phyloP scores from a whole-genome alignment of 2,113 vertebrate genomes.

The Mastomys natalensis region DNA sequence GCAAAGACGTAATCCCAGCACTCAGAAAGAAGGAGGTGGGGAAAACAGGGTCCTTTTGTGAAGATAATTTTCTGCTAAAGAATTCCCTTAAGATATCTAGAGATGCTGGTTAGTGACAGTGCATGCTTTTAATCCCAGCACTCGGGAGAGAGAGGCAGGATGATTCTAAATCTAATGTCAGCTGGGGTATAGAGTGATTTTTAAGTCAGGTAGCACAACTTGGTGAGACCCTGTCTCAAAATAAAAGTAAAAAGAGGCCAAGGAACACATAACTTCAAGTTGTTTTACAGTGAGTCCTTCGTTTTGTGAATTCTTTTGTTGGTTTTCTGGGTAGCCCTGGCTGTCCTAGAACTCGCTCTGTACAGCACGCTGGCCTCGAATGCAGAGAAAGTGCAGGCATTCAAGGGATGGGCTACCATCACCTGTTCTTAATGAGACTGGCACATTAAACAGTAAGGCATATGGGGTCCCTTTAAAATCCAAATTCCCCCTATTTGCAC shows the following conservation, averaged over 20 bases:
- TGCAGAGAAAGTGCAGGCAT: neutral
- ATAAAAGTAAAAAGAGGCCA: neutral
- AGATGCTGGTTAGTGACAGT: neutral
- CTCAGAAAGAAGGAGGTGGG: neutral
- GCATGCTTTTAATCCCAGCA: neutral
- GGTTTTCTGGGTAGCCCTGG: too few species aligned
- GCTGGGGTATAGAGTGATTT: neutral
- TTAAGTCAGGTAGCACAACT: neutral
- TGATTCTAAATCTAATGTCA: neutral
- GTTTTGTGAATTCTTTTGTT: neutral
- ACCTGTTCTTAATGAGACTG: neutral
- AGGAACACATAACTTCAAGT: neutral
- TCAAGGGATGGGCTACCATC: neutral
- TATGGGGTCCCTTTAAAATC: neutral
- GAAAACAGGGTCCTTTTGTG: neutral
- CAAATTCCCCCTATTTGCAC: conserved; percentile 14
- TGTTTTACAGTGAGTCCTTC: conserved; percentile 16
- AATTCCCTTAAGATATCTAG: neutral
- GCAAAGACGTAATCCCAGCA: neutral
- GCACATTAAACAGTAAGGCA: neutral
- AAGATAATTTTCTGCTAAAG: neutral
- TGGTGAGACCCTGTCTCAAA: neutral
- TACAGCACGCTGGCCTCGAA: neutral
- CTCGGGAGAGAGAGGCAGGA: neutral
- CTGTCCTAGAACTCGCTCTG: too few species aligned